Percentiles rank a stretch among this genome's conserved stretches.
Conservation (phyloP, 2,888 invertebrate species). For the Platynereis dumerilii region DNA sequence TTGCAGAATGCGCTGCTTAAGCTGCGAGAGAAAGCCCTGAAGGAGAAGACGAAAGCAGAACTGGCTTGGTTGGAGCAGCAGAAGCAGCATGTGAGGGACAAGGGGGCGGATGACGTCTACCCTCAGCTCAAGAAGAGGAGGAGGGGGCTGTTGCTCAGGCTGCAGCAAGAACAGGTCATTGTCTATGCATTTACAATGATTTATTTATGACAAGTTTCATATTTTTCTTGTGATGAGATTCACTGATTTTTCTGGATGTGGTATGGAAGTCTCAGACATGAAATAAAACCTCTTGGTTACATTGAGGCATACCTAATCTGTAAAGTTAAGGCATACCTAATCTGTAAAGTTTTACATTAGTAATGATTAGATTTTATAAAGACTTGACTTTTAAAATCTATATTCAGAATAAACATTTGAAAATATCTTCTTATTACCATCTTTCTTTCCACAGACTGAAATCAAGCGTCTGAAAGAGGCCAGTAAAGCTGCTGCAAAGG, state of each 20-base stretch:
- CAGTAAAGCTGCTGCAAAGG: conserved; percentile 52
- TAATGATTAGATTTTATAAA: no score
- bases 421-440: no score
- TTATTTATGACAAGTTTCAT: neutral
- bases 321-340: no score
- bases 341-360: no score
- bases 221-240: neutral
- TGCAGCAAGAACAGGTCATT: conserved; percentile 70
- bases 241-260: no score
- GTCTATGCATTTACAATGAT: no score
- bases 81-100: conserved; percentile 69
- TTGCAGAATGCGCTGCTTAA: conserved; percentile 71
- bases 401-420: no score
- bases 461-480: conserved; percentile 68
- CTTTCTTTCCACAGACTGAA: conserved; percentile 69
- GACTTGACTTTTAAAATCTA: no score
- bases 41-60: conserved; percentile 74
- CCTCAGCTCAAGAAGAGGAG: conserved; percentile 74
- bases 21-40: conserved; percentile 72
- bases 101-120: conserved; percentile 68
- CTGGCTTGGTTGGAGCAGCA: conserved; percentile 73
- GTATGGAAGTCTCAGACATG: no score
- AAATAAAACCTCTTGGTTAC: no score
- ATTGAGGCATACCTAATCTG: no score
- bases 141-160: conserved; percentile 71